A percentile compares a stretch with the other conserved stretches of the same genome.
These are phyloP conservation scores for Haliclona indistincta DNA, from an alignment of 37 sponge, comb jelly and placozoan species.

Conservation along the genomic window DNA sequence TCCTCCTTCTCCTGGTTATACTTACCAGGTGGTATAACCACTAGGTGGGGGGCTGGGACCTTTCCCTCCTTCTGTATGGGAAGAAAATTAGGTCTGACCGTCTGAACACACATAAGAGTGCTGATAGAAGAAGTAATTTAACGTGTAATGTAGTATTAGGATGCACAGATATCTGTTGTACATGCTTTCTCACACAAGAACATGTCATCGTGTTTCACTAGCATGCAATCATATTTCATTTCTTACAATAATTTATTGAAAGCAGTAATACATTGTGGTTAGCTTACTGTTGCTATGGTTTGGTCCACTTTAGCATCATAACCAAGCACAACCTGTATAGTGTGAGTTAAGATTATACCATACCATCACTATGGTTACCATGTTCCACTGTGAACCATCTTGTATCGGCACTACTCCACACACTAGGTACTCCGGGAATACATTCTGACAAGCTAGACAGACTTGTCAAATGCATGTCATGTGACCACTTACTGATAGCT, in stretches of 20 bases:
- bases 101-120: background rate
- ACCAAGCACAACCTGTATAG: slow-evolving; percentile 38
- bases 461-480: background rate
- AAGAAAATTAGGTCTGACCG: too few relatives aligned
- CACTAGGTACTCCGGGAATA: slow-evolving; percentile 48
- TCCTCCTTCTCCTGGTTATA: slow-evolving; percentile 13
- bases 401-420: slow-evolving; percentile 62
- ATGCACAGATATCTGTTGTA: too few relatives aligned
- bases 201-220: slow-evolving; percentile 27
- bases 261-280: background rate
- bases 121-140: too few relatives aligned
- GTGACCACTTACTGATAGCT: slow-evolving; percentile 34
- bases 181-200: too few relatives aligned
- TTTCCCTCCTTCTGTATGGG: slow-evolving; percentile 9
- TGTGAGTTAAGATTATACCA: background rate
- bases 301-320: slow-evolving; percentile 45
- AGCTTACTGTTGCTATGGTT: slow-evolving; percentile 35
- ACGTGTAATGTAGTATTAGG: too few relatives aligned
- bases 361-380: slow-evolving; percentile 18
- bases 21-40: slow-evolving; percentile 48
- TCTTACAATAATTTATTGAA: background rate
- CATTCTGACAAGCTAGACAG: slow-evolving; percentile 51
- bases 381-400: slow-evolving; percentile 28
- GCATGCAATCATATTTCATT: background rate
- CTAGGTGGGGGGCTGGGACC: slow-evolving; percentile 58